Base-by-base conservation (phyloP, 1,140 invertebrate species). In the Forficula auricularia region DNA sequence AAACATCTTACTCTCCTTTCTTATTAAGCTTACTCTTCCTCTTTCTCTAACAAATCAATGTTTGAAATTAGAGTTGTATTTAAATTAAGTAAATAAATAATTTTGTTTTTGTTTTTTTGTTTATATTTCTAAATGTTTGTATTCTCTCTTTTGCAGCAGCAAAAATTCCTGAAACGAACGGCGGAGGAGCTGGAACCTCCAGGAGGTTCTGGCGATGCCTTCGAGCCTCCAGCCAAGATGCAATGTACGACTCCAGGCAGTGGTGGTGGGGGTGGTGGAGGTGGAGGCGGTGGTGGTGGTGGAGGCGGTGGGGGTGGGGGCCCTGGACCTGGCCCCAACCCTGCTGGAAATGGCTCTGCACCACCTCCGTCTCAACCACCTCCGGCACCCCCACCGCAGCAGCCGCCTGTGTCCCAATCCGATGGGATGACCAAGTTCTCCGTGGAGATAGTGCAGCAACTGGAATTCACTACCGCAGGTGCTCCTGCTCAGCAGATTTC, bases 401-500 rank as follows among this genome's bases (percentile, higher is more conserved):
- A 55, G 61, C 35, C 50, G 54, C 2, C 59, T 58, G 47, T 55
- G 57, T 32, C 43, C 57, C 6, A 55, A 57, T 6, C 38, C 27
- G 72, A 79, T 48, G 72, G 70, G 42, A 66, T 82, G 42, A 81
- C 77, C 33, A 84, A 84, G 55, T 84, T 89, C 60, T 84, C 82
- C 0, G 84, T 90, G 13, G 83, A 90, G 62, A 90, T 90, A 42
- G 84, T 85, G 0, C 85, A 90, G 53, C 83, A 90, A 56, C 57
- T 86, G 10, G 82, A 86, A 52, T 89, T 89, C 53, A 86, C 82
- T 18, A 81, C 79, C 16, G 82, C 79, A 4, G 77, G 77, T 31
- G 73, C 79, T 19, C 80, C 82, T 52, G 75, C 81, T n/a, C 83
- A 87, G 52, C 84, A 85, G 56, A 88, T 88, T 40, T 85, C 83